A percentile compares a stretch with the other conserved stretches of the same genome.
Evolutionary conservation across 2,113 vertebrate genomes (phyloP).

Genomic region (Trogon melanurus): DNA sequence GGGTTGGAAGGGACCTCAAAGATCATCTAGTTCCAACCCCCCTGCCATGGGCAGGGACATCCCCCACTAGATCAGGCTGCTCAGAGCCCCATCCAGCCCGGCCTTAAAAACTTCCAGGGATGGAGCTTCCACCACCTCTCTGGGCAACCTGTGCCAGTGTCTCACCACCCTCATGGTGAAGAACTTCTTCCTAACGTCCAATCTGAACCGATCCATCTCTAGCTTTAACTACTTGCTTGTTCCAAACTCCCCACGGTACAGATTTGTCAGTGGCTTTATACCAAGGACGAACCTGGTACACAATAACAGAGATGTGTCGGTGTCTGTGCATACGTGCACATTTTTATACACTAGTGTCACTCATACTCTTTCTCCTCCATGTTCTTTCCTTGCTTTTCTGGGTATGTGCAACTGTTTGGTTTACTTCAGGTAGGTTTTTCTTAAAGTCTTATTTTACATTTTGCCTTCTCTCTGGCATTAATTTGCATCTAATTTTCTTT

Average conservation of each 20-base stretch:
- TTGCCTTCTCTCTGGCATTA: neutral
- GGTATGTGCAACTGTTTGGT: neutral
- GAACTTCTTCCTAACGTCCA: too few species aligned
- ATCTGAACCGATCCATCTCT: too few species aligned
- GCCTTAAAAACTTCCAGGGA: too few species aligned
- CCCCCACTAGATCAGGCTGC: too few species aligned
- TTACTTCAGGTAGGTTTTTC: neutral
- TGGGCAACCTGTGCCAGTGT: too few species aligned
- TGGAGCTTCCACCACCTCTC: too few species aligned
- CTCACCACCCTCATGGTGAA: too few species aligned
- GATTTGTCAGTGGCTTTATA: neutral
- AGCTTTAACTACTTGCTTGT: neutral
- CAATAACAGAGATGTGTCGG: neutral
- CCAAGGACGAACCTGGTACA: neutral
- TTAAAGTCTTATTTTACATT: neutral
- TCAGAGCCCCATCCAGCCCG: too few species aligned
- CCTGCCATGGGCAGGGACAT: too few species aligned
- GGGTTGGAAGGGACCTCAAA: too few species aligned
- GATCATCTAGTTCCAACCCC: too few species aligned
- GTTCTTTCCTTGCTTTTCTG: neutral
- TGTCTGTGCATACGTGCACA: neutral
- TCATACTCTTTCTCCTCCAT: neutral
- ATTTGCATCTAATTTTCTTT: neutral
- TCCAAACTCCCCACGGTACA: neutral
- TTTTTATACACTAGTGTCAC: neutral